phyloP scores from a whole-genome alignment of 2,888 invertebrate genomes.

The Agonopterix alstromeriana region DNA sequence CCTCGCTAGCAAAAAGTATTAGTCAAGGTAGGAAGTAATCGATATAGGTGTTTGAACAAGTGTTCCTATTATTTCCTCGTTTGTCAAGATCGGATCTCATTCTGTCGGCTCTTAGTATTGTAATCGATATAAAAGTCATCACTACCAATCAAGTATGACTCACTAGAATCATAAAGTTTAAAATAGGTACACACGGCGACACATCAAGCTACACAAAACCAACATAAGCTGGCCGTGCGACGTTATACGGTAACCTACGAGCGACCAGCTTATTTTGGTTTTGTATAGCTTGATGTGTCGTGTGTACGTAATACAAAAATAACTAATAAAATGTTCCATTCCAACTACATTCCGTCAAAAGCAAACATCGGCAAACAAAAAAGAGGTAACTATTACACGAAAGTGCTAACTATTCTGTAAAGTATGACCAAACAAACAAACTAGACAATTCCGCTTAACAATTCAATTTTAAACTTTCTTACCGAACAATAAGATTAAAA shows the following conservation, averaged over 20 bases:
- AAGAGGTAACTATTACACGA: slow-evolving; percentile 27
- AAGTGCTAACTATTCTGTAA: slow-evolving; percentile 39
- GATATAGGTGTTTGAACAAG: slow-evolving; percentile 32
- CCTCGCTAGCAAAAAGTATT: too few relatives aligned
- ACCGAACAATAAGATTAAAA: too few relatives aligned
- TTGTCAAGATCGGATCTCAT: slow-evolving; percentile 34
- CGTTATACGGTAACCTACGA: too few relatives aligned
- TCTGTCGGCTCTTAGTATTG: slow-evolving; percentile 16
- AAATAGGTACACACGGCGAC: too few relatives aligned
- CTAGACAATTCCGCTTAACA: background rate
- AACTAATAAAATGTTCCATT: background rate
- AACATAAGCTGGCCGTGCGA: too few relatives aligned
- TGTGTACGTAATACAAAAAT: background rate
- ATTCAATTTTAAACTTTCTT: background rate
- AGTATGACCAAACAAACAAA: slow-evolving; percentile 21
- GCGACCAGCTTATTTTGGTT: too few relatives aligned
- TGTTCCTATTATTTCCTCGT: slow-evolving; percentile 34
- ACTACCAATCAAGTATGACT: background rate
- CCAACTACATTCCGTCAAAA: slow-evolving; percentile 3
- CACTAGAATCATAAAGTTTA: background rate
- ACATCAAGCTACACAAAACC: too few relatives aligned
- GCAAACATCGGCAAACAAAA: slow-evolving; percentile 28
- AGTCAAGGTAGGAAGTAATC: slow-evolving; percentile 30
- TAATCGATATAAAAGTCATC: slow-evolving; percentile 18
- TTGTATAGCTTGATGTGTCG: too few relatives aligned